Conservation (phyloP, 1,140 invertebrate genomes). For the Zaprionus gabonicus region DNA sequence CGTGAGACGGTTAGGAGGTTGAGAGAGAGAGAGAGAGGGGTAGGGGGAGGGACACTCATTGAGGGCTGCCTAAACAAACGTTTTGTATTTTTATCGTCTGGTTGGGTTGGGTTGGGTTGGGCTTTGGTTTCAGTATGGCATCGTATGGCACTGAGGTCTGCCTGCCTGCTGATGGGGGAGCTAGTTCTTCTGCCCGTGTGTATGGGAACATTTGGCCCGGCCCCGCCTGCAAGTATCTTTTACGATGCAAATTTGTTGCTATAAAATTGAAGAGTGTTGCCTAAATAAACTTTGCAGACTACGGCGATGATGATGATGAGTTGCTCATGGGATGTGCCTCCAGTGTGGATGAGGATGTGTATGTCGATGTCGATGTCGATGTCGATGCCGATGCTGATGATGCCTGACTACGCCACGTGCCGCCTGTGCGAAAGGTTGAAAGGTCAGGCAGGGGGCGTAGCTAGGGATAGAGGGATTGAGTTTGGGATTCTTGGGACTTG, state of each 20-base stretch:
- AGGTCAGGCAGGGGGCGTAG: constrained; percentile 61
- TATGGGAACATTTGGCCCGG: constrained; percentile 23
- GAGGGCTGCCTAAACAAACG: constrained; percentile 76
- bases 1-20: not conserved
- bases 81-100: constrained; percentile 80
- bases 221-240: constrained; percentile 66
- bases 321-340: constrained; percentile 26
- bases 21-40: not conserved
- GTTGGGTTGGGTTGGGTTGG: constrained; percentile 39
- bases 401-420: constrained; percentile 67
- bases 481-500: constrained; percentile 5
- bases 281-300: constrained; percentile 82
- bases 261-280: constrained; percentile 82
- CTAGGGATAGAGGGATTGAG: constrained; percentile 9
- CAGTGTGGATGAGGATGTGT: constrained; percentile 28
- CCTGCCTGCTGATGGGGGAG: constrained; percentile 16
- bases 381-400: constrained; percentile 29
- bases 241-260: constrained; percentile 82
- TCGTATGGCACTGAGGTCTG: not conserved
- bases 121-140: not conserved
- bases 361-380: constrained; percentile 51
- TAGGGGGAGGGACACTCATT: constrained; percentile 17
- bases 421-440: constrained; percentile 73
- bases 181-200: constrained; percentile 38
- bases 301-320: constrained; percentile 75